phyloP scores from a whole-genome alignment of 2,113 vertebrate genomes.

The Erythrocercus mccallii region DNA sequence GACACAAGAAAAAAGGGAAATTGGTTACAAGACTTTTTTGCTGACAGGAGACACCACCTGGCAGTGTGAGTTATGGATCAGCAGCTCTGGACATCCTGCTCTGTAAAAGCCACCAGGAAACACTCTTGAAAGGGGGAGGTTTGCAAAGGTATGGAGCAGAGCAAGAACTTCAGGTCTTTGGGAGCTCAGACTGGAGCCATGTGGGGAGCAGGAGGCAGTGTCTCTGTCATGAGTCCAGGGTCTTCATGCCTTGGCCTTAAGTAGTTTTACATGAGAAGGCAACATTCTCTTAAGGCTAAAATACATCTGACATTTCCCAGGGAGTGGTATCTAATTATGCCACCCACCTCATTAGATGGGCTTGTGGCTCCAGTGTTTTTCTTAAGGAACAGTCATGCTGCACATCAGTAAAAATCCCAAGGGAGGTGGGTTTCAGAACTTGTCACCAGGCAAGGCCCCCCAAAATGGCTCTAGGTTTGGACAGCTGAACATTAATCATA shows the following conservation, averaged over 20 bases:
- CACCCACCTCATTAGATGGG: neutral
- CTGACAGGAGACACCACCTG: neutral
- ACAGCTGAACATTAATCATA: neutral
- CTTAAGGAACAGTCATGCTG: neutral
- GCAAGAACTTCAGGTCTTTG: neutral
- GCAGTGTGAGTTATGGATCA: neutral
- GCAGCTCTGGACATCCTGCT: neutral
- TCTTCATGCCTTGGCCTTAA: neutral
- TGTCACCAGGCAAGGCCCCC: neutral
- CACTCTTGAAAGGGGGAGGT: rapidly evolving
- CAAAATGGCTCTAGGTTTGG: neutral
- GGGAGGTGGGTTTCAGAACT: neutral
- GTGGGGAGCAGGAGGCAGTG: neutral
- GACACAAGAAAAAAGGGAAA: neutral
- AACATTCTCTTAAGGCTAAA: neutral
- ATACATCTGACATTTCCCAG: neutral
- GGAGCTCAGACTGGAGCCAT: neutral
- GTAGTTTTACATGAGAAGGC: neutral
- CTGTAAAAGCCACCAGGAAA: neutral
- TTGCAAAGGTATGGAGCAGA: neutral
- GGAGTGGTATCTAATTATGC: neutral
- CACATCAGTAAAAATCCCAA: neutral
- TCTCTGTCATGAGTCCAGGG: neutral
- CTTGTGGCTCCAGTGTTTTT: neutral
- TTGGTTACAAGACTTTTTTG: neutral